Percentiles rank a stretch among this genome's conserved stretches.
Evolutionary conservation across 2,888 invertebrate genomes (phyloP).

Genomic region (Drosophila leonis): DNA sequence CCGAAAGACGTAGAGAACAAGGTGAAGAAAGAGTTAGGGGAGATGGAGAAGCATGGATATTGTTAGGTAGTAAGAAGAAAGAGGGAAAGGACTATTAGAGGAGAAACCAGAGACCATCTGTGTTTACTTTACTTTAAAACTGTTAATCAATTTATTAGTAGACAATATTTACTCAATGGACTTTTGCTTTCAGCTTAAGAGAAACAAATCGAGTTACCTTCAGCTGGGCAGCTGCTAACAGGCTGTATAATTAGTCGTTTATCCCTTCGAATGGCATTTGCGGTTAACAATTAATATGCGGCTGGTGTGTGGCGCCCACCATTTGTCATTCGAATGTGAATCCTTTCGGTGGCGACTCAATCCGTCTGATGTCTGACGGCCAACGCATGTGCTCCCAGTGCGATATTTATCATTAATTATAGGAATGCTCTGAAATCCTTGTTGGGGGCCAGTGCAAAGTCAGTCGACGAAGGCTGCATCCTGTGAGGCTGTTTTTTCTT

Average conservation of each 20-base stretch:
- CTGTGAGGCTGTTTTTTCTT: constrained; percentile 28
- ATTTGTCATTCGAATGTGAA: constrained; percentile 10
- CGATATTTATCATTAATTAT: constrained; percentile 78
- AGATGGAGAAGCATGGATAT: too few species aligned
- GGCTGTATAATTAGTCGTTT: constrained; percentile 21
- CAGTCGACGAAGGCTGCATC: constrained; percentile 28
- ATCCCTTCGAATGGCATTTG: constrained; percentile 16
- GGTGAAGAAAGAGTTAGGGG: too few species aligned
- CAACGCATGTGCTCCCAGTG: constrained; percentile 17
- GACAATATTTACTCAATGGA: not conserved
- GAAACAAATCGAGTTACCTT: not conserved
- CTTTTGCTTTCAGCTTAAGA: not conserved
- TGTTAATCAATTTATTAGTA: not conserved
- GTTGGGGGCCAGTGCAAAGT: constrained; percentile 38
- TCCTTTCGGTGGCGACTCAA: constrained; percentile 20
- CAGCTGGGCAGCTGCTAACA: constrained; percentile 3
- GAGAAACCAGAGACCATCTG: too few species aligned
- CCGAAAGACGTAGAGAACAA: too few species aligned
- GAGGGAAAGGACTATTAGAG: too few species aligned
- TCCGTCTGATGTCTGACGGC: constrained; percentile 28
- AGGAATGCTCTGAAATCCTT: constrained; percentile 49
- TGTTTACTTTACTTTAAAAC: too few species aligned
- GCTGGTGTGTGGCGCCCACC: not conserved
- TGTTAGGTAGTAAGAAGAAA: too few species aligned
- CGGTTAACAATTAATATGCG: constrained; percentile 31